These are phyloP conservation scores for Dasypus novemcinctus DNA, from an alignment of 2,113 vertebrate genomes.

Conservation along the genomic window DNA sequence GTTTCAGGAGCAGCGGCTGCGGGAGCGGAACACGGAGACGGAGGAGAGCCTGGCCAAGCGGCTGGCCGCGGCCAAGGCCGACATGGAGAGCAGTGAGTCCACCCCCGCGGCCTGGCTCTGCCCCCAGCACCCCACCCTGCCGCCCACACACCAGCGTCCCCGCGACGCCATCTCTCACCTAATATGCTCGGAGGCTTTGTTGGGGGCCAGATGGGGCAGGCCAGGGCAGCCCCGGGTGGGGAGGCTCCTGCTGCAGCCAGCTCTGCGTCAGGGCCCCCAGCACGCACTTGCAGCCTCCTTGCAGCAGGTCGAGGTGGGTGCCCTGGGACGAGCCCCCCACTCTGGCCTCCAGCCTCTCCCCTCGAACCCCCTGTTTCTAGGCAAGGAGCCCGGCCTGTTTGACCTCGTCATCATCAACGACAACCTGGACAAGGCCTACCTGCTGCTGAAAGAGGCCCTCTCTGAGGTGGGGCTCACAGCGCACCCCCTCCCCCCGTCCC, in stretches of 20 bases:
- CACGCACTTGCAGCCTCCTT: too few species aligned
- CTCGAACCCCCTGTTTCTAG: neutral
- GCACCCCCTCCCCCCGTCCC: neutral
- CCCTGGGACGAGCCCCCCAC: neutral
- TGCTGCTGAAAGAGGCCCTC: conserved; percentile 84
- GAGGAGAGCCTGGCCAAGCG: conserved; percentile 93
- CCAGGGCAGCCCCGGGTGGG: neutral
- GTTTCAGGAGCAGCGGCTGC: conserved; percentile 90
- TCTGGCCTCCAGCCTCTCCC: neutral
- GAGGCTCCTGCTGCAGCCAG: neutral
- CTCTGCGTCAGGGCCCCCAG: neutral
- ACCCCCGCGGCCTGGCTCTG: too few species aligned
- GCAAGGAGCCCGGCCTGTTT: conserved; percentile 90
- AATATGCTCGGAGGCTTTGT: too few species aligned
- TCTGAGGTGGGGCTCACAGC: conserved; percentile 85
- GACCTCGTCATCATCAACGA: conserved; percentile 93
- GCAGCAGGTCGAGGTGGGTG: neutral
- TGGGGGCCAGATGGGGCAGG: too few species aligned
- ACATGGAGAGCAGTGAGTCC: conserved; percentile 93
- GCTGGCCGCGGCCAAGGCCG: conserved; percentile 84
- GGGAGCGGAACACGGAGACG: conserved; percentile 92
- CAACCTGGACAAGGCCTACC: conserved; percentile 90
- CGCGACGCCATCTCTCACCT: too few species aligned
- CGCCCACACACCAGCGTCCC: too few species aligned
- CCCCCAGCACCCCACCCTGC: too few species aligned